phyloP scores from a whole-genome alignment of 1,140 invertebrate genomes.

The Sarcophaga peregrina region DNA sequence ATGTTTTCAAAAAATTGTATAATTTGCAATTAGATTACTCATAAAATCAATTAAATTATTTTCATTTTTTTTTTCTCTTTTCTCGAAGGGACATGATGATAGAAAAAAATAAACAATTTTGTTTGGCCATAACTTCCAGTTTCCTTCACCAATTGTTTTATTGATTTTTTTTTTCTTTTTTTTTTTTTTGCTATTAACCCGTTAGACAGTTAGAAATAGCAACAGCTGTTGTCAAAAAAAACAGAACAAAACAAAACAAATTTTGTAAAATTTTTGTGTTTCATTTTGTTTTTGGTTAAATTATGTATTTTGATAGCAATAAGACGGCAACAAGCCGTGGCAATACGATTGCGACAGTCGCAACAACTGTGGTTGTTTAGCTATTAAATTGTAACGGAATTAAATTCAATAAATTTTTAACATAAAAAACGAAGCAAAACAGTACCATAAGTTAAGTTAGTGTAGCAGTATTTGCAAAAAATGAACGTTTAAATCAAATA shows the following conservation, averaged over 20 bases:
- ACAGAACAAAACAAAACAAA: neutral
- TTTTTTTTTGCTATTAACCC: slow-evolving; percentile 26
- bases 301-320: slow-evolving; percentile 5
- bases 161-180: neutral
- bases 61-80: neutral
- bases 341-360: neutral
- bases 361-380: slow-evolving; percentile 20
- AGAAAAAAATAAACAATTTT: slow-evolving; percentile 34
- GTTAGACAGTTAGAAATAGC: slow-evolving; percentile 34
- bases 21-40: neutral
- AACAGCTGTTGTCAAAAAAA: slow-evolving; percentile 54
- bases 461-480: neutral
- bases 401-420: slow-evolving; percentile 64
- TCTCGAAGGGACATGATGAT: neutral
- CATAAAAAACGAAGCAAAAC: slow-evolving; percentile 47
- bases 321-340: neutral
- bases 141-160: neutral
- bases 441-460: neutral
- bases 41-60: too few relatives aligned
- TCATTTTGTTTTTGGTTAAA: neutral
- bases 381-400: slow-evolving; percentile 50
- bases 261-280: slow-evolving; percentile 8
- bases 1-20: too few relatives aligned
- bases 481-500: slow-evolving; percentile 32
- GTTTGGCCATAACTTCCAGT: neutral